phyloP scores from a whole-genome alignment of 2,888 invertebrate genomes.

The Orthonychiurus folsomi region DNA sequence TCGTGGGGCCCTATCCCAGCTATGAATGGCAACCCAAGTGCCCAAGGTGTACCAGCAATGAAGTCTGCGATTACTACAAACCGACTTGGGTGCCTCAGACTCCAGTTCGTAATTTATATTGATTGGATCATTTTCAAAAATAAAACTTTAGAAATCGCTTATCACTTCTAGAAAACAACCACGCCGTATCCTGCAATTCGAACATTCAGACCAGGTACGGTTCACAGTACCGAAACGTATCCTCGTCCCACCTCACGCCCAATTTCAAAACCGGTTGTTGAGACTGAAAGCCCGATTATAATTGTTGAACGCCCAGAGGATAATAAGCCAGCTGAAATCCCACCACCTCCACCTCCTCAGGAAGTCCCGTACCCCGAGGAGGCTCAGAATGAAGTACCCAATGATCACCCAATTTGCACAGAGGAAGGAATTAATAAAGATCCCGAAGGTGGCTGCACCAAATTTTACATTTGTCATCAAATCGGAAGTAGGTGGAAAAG shows the following conservation, averaged over 20 bases:
- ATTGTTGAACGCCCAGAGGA: background rate
- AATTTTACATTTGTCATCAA: slow-evolving; percentile 8
- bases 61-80: background rate
- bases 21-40: background rate
- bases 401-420: background rate
- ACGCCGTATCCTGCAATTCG: background rate
- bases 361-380: background rate
- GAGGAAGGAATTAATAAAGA: slow-evolving; percentile 8
- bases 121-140: background rate
- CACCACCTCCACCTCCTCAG: background rate
- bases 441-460: slow-evolving; percentile 4
- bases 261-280: background rate
- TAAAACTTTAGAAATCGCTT: background rate
- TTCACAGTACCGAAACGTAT: background rate
- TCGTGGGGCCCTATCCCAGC: background rate
- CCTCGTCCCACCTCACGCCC: background rate
- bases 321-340: background rate
- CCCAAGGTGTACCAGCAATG: background rate
- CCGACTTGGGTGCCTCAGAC: background rate
- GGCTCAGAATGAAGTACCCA: background rate
- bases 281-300: no score
- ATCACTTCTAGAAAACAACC: background rate
- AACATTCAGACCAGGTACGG: background rate
- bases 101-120: background rate
- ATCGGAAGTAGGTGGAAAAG: background rate